These are phyloP conservation scores for Sthenelais limicola DNA, from an alignment of 2,888 invertebrate species.

Conservation along the genomic window DNA sequence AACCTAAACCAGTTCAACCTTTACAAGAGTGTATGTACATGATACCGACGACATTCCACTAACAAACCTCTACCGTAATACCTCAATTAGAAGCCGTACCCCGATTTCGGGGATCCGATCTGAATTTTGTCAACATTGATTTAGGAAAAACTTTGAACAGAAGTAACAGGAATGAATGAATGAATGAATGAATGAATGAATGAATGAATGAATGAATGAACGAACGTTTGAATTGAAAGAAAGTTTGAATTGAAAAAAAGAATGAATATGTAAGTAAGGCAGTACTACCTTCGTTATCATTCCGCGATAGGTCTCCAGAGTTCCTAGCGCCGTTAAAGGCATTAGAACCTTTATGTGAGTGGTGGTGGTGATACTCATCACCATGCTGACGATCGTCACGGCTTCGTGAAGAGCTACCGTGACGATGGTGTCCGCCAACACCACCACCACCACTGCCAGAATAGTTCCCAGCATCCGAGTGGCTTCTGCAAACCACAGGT, in stretches of 20 bases:
- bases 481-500: slow-evolving; percentile 20
- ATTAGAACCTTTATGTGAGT: not conserved
- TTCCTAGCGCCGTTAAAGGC: slow-evolving; percentile 31
- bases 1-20: too few species aligned
- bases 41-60: too few species aligned
- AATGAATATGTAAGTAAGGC: not conserved
- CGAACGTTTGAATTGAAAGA: too few species aligned
- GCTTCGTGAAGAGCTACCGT: not conserved
- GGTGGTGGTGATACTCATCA: slow-evolving; percentile 19
- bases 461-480: not conserved
- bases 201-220: too few species aligned
- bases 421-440: not conserved
- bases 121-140: too few species aligned
- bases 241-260: not conserved
- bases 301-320: slow-evolving; percentile 19
- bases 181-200: too few species aligned
- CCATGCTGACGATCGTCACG: slow-evolving; percentile 4
- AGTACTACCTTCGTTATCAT: slow-evolving; percentile 41
- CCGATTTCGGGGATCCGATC: too few species aligned
- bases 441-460: not conserved
- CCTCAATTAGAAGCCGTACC: too few species aligned
- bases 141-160: too few species aligned
- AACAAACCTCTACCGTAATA: too few species aligned
- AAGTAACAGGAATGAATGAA: too few species aligned
- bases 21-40: too few species aligned